Evolutionary conservation across 2,888 invertebrate species (phyloP), one percentile per base, ranked within the genome.

Genomic region (Neelides folsomi): DNA sequence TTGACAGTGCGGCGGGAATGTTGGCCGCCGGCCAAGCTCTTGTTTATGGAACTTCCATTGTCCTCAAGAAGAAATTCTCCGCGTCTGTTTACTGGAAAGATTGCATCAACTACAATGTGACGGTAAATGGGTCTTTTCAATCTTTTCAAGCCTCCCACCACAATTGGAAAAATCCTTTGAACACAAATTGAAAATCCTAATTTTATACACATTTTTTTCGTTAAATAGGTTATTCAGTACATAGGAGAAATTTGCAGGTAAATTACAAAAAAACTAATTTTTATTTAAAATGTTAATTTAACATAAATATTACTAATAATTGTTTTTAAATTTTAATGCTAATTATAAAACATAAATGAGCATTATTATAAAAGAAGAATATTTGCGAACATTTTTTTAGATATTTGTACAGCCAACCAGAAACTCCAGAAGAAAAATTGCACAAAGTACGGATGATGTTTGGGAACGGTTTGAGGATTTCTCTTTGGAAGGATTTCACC

Each of bases 401-500:
- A 9, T 90, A 89, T 68, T 78, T 89, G 52, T 72, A 89, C 49
- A 83, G 86, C 10, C 83, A 84, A 39, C 79, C 82, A 6, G 74
- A 77, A 0, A 78, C 78, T 51, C 75, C 81, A 8, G 76, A 79
- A 43, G 87, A 88, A 68, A 78, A 71, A 8, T 74, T 79, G 43
- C 89, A 89, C 68, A 77, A 74, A 51, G 71, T 88, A 16, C 77
- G 87, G n/a, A 70, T 88, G 57, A 80, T 94, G 64, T 92, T 82
- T 70, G 95, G 95, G 38, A 97, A 95, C 69, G 95, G 95, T 0
- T 73, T 97, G 52, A 75, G 94, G 54, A 89, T 90, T 1, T 88
- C 89, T 75, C 90, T 95, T 63, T 97, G 95, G 95, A 75, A 75
- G 2, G 83, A 88, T 63, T 95, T 95, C 68, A 79, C 86, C 6